Conservation (phyloP, 2,888 invertebrate species). For the Apodemia duryi region DNA sequence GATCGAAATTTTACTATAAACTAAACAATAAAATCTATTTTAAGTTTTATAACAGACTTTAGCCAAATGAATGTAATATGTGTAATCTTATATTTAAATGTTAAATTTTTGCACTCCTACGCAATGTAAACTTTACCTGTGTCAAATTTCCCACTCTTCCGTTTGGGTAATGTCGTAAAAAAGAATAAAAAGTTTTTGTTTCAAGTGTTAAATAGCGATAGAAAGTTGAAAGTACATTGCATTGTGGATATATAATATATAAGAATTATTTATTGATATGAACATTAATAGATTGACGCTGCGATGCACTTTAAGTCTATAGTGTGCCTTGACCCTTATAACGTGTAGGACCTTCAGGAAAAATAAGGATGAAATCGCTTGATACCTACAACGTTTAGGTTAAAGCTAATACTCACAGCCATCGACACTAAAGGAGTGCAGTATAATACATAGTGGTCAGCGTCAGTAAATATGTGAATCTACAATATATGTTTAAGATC, state of each 20-base stretch:
- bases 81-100: no score
- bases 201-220: background rate
- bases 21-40: no score
- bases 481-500: slow-evolving; percentile 8
- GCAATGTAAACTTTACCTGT: no score
- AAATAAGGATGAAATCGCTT: slow-evolving; percentile 29
- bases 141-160: no score
- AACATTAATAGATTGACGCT: background rate
- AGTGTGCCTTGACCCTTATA: background rate
- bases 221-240: background rate
- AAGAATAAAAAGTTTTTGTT: no score
- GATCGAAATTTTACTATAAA: no score
- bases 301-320: background rate
- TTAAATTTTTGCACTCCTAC: no score
- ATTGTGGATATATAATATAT: background rate
- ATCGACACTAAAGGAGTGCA: slow-evolving; percentile 65
- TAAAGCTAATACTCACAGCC: slow-evolving; percentile 78
- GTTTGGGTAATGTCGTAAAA: no score
- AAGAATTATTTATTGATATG: background rate
- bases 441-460: slow-evolving; percentile 26
- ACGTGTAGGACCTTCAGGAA: background rate
- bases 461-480: slow-evolving; percentile 15
- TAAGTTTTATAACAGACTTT: no score
- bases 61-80: no score
- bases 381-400: slow-evolving; percentile 65